Percentiles rank a stretch among this genome's conserved stretches.
phyloP scores from a whole-genome alignment of 23 tunicate species.

The Ascidia mentula region DNA sequence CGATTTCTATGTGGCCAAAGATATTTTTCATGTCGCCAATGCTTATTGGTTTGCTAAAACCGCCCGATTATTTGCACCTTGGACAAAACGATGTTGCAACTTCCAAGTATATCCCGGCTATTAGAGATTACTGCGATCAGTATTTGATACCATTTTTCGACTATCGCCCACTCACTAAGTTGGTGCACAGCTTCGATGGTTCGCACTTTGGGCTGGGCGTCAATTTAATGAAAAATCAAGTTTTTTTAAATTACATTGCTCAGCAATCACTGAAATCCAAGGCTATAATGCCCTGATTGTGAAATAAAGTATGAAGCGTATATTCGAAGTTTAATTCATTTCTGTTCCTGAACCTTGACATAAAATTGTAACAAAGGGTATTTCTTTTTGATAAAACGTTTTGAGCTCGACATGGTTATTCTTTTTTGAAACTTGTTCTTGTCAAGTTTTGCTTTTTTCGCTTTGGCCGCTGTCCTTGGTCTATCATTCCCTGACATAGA shows the following conservation, averaged over 20 bases:
- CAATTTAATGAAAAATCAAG: slow-evolving; percentile 67
- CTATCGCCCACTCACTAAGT: slow-evolving; percentile 36
- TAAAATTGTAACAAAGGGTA: too few species aligned
- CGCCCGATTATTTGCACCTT: neutral
- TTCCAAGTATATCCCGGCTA: neutral
- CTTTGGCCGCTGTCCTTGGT: too few species aligned
- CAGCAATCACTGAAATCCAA: too few species aligned
- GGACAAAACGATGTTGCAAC: neutral
- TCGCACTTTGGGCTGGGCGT: slow-evolving; percentile 70
- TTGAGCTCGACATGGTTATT: too few species aligned
- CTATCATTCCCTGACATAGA: too few species aligned
- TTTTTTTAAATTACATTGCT: slow-evolving; percentile 53
- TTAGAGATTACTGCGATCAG: slow-evolving; percentile 10
- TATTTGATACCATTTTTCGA: slow-evolving; percentile 25
- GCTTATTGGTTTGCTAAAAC: slow-evolving; percentile 10
- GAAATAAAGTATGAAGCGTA: too few species aligned
- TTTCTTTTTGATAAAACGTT: too few species aligned
- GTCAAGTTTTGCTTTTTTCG: too few species aligned
- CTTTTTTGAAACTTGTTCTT: too few species aligned
- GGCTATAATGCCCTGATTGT: too few species aligned
- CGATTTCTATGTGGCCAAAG: slow-evolving; percentile 9
- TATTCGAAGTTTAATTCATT: too few species aligned
- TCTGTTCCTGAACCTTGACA: too few species aligned
- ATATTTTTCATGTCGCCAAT: slow-evolving; percentile 5
- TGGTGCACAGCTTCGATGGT: slow-evolving; percentile 64